Conservation (phyloP, 2,113 vertebrate genomes). For the Ctenodactylus gundi region DNA sequence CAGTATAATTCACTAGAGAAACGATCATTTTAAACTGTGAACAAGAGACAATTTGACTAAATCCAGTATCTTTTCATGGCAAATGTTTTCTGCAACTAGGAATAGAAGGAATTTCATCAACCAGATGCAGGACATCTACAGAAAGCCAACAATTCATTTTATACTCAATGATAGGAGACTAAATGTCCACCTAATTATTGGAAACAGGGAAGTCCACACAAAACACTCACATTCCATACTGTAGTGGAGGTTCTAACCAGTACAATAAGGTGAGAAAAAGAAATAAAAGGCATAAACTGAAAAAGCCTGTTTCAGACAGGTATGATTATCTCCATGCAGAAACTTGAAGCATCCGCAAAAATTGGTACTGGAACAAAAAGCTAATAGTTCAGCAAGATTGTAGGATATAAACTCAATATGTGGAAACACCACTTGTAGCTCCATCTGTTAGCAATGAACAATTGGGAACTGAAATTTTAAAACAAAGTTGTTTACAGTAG, state of each 20-base stretch:
- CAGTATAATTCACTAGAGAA: neutral
- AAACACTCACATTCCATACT: neutral
- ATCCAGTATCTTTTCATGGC: neutral
- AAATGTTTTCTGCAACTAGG: neutral
- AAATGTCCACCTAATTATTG: neutral
- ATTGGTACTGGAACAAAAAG: neutral
- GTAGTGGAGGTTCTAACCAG: neutral
- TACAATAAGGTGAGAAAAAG: neutral
- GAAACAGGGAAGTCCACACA: neutral
- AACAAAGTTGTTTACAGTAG: neutral
- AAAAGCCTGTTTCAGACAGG: neutral
- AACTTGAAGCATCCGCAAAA: neutral
- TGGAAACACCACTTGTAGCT: neutral
- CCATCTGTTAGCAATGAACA: neutral
- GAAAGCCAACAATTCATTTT: neutral
- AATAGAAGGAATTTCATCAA: neutral
- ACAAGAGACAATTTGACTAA: neutral
- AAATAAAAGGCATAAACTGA: neutral
- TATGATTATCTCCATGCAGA: neutral
- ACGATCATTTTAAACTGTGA: neutral
- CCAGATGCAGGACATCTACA: neutral
- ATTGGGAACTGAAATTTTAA: neutral
- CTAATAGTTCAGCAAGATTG: neutral
- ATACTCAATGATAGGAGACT: neutral
- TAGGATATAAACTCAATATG: neutral